Percentiles rank a stretch among this genome's conserved stretches.
Evolutionary conservation across 2,888 invertebrate species (phyloP).

Genomic region (Diplolepis rosae): DNA sequence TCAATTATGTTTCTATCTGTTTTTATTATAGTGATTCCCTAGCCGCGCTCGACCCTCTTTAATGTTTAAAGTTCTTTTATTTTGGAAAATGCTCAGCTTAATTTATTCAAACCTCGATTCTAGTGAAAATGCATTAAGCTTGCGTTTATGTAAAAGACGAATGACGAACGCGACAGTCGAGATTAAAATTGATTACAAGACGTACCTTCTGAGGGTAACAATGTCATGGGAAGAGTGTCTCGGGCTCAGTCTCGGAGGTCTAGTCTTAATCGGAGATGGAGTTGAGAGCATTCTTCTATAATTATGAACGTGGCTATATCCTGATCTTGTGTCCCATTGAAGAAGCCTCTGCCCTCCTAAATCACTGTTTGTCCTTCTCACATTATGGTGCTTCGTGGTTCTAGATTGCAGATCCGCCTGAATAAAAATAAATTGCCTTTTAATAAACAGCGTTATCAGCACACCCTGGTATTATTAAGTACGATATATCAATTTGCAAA

Average conservation of each 20-base stretch:
- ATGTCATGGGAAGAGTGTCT: constrained; percentile 73
- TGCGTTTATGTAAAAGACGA: constrained; percentile 5
- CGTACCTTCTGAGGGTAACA: constrained; percentile 69
- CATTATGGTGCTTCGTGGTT: constrained; percentile 73
- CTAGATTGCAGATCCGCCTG: constrained; percentile 77
- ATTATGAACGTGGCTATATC: constrained; percentile 69
- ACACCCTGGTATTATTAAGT: too few species aligned
- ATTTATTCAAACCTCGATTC: constrained; percentile 8
- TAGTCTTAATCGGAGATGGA: constrained; percentile 74
- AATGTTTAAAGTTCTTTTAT: neutral
- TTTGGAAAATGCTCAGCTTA: neutral
- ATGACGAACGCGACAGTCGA: constrained; percentile 13
- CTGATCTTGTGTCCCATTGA: constrained; percentile 75
- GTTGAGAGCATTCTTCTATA: constrained; percentile 76
- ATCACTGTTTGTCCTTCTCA: constrained; percentile 77
- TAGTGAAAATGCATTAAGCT: constrained; percentile 16
- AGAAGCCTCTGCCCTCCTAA: constrained; percentile 77
- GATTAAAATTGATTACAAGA: neutral
- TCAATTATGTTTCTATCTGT: too few species aligned
- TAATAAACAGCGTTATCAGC: too few species aligned
- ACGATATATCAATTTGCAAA: too few species aligned
- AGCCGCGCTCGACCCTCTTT: too few species aligned
- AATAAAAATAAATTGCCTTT: constrained; percentile 46
- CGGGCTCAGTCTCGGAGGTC: constrained; percentile 73
- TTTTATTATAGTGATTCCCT: too few species aligned